phyloP scores from a whole-genome alignment of 2,113 vertebrate species.

The Phyllostomus discolor region DNA sequence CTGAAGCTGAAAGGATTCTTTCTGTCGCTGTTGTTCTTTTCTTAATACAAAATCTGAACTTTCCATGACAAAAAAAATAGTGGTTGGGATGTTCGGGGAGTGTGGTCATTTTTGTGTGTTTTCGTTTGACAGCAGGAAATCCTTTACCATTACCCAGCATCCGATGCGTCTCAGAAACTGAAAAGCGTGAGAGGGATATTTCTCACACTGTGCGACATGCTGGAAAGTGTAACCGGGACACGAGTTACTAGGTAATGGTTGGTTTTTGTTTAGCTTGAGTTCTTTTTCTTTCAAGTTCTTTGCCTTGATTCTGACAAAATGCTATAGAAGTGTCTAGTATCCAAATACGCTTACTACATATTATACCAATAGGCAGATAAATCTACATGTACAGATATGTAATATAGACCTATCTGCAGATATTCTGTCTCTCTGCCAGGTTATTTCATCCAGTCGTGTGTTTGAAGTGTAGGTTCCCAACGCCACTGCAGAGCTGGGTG shows the following conservation, averaged over 20 bases:
- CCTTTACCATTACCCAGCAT: conserved; percentile 92
- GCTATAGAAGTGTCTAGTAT: neutral
- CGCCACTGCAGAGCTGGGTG: neutral
- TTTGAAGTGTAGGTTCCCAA: neutral
- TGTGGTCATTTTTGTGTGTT: conserved; percentile 40
- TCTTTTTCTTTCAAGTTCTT: neutral
- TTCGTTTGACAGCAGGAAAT: conserved; percentile 91
- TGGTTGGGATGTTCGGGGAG: neutral
- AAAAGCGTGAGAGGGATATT: conserved; percentile 95
- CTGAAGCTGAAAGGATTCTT: neutral
- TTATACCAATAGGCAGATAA: too few relatives aligned
- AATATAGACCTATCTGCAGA: neutral
- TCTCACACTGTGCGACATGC: conserved; percentile 95
- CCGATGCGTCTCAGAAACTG: conserved; percentile 91
- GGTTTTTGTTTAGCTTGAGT: conserved; percentile 17
- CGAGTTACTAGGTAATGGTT: conserved; percentile 89
- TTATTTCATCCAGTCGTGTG: neutral
- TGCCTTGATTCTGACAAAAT: neutral
- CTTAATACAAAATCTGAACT: neutral
- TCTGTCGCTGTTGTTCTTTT: neutral
- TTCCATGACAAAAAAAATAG: neutral
- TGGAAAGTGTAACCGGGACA: conserved; percentile 93
- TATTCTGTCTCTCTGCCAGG: neutral
- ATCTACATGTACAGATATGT: too few relatives aligned
- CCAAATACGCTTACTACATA: neutral